Conservation (phyloP, 2,888 invertebrate genomes). For the Temnothorax ravouxi region DNA sequence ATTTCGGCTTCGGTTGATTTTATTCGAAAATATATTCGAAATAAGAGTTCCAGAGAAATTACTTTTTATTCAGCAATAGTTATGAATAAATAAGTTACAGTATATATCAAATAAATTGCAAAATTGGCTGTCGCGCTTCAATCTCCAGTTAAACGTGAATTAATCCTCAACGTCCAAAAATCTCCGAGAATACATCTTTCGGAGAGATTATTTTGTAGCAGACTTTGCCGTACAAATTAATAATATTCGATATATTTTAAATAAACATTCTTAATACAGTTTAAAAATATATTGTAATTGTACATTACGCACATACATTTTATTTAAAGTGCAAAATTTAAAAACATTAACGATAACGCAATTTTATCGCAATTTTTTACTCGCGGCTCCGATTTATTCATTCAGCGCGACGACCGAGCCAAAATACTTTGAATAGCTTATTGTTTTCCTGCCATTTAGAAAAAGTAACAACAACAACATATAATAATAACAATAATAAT, state of each 20-base stretch:
- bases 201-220: neutral
- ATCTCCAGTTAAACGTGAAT: neutral
- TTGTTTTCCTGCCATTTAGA: neutral
- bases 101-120: neutral
- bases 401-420: neutral
- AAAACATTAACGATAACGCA: neutral
- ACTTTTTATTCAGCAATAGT: neutral
- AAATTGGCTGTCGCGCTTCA: neutral
- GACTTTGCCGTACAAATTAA: neutral
- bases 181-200: neutral
- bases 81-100: neutral
- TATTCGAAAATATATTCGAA: neutral
- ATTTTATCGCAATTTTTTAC: neutral
- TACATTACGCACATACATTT: neutral
- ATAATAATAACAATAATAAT: constrained; percentile 6
- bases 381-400: neutral
- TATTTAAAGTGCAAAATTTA: neutral
- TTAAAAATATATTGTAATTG: neutral
- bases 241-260: neutral
- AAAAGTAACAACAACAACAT: neutral
- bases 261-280: neutral
- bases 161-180: neutral
- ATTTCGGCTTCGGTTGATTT: neutral
- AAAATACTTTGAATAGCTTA: neutral
- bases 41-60: neutral